These are phyloP conservation scores for Chlamydotis undulata DNA, from an alignment of 2,113 vertebrate species.

Conservation along the genomic window DNA sequence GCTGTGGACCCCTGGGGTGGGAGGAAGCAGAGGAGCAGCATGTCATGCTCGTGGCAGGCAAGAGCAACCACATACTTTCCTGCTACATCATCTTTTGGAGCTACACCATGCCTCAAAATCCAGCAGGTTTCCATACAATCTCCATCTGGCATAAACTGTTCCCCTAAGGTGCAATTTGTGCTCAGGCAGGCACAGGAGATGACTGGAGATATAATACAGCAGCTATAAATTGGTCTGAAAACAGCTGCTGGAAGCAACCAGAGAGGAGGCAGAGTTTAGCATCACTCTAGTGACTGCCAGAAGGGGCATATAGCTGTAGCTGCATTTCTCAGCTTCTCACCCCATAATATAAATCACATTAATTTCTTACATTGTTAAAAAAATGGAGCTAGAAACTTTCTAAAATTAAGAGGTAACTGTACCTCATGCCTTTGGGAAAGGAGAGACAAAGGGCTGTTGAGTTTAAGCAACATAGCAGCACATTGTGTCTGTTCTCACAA, in stretches of 20 bases:
- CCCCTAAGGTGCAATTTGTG: not conserved
- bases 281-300: not conserved
- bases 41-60: not conserved
- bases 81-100: not conserved
- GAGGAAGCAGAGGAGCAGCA: not conserved
- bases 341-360: not conserved
- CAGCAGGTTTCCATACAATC: not conserved
- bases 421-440: not conserved
- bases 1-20: not conserved
- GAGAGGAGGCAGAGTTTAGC: not conserved
- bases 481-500: not conserved
- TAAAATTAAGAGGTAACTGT: not conserved
- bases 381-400: not conserved
- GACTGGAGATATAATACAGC: not conserved
- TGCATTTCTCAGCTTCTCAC: not conserved
- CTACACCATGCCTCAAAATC: not conserved
- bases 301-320: not conserved
- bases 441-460: not conserved
- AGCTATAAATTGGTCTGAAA: not conserved
- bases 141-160: not conserved
- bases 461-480: not conserved
- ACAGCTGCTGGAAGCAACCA: not conserved
- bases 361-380: not conserved
- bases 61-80: not conserved
- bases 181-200: not conserved